Conservation (phyloP, 2,888 invertebrate species). For the Leptinotarsa peninsularis region DNA sequence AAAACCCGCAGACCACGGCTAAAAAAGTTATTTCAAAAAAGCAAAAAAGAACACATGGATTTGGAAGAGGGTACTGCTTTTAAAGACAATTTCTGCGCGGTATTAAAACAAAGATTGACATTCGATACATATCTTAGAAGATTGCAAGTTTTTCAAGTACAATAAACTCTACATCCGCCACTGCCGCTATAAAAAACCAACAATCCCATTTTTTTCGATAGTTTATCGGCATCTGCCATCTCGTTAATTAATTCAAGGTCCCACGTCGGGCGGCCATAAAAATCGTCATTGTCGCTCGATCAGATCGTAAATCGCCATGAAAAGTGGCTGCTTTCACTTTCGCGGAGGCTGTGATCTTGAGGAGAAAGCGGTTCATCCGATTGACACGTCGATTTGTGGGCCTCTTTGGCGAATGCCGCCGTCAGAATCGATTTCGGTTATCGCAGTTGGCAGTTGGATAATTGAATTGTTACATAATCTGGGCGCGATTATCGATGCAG, state of each 20-base stretch:
- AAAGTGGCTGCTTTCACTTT: slow-evolving; percentile 42
- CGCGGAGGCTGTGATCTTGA: slow-evolving; percentile 37
- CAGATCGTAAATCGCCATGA: slow-evolving; percentile 10
- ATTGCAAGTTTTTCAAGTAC: neutral
- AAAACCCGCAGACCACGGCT: too few species aligned
- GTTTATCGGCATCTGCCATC: slow-evolving; percentile 3
- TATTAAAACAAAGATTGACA: too few species aligned
- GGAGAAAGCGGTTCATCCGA: slow-evolving; percentile 40
- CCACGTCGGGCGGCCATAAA: slow-evolving; percentile 10
- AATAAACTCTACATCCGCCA: neutral
- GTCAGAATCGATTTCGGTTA: slow-evolving; percentile 11
- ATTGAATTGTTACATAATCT: slow-evolving; percentile 1
- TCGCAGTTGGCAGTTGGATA: slow-evolving; percentile 12
- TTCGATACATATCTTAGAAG: too few species aligned
- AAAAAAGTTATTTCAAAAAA: too few species aligned
- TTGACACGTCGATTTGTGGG: slow-evolving; percentile 31
- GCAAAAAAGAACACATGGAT: too few species aligned
- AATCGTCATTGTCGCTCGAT: slow-evolving; percentile 9
- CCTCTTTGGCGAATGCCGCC: neutral
- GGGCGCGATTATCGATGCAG: too few species aligned
- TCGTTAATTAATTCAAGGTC: slow-evolving; percentile 18
- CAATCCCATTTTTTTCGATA: neutral
- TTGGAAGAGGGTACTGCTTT: too few species aligned
- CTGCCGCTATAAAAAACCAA: neutral
- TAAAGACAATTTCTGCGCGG: too few species aligned